Conservation (phyloP, 2,797 vertebrate genomes). For the Peromyscus attwateri region DNA sequence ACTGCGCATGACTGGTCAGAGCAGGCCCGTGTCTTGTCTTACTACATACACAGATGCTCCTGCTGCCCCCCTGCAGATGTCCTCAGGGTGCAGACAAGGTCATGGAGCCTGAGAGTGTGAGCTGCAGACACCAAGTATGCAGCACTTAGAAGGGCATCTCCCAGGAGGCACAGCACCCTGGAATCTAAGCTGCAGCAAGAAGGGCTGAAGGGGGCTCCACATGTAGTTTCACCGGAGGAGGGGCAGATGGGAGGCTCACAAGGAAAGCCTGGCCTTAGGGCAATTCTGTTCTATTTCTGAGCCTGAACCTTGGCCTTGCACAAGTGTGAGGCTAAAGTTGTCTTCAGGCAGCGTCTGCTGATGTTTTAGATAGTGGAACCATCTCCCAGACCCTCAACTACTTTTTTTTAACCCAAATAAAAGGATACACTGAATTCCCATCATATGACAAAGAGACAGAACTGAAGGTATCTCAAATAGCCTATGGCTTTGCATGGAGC, state of each 20-base stretch:
- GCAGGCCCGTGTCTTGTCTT: neutral
- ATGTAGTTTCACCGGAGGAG: neutral
- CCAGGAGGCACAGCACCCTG: neutral
- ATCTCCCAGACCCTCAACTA: neutral
- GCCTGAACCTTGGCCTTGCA: neutral
- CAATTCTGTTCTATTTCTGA: neutral
- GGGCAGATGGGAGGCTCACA: neutral
- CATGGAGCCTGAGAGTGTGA: neutral
- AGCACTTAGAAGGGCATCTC: neutral
- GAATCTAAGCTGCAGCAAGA: neutral
- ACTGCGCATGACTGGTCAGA: neutral
- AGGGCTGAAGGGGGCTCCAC: neutral
- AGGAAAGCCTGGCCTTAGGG: neutral
- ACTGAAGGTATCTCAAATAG: neutral
- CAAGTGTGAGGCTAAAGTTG: too few relatives aligned
- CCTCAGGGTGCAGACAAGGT: neutral
- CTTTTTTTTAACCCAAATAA: neutral
- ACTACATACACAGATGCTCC: neutral
- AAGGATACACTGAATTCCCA: neutral
- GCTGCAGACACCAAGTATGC: neutral
- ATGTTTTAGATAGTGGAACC: neutral
- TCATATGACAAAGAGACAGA: neutral
- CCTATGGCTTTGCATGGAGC: neutral
- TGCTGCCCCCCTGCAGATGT: neutral
- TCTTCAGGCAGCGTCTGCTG: neutral